phyloP scores from a whole-genome alignment of 2,888 invertebrate species.

The Aspidiotus destructor region DNA sequence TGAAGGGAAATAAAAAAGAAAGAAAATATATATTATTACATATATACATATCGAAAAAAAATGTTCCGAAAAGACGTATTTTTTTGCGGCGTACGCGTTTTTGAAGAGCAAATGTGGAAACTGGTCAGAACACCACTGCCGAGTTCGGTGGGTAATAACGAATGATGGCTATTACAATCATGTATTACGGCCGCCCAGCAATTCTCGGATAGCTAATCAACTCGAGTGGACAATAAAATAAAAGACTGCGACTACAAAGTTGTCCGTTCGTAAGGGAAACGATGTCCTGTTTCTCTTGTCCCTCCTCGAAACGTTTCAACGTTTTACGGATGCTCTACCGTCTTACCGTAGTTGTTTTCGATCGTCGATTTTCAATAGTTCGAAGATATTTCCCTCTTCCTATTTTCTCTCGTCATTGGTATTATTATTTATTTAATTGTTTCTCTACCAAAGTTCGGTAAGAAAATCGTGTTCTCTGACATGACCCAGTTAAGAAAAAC shows the following conservation, averaged over 20 bases:
- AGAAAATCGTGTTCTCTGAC: no score
- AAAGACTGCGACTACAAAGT: slow-evolving; percentile 27
- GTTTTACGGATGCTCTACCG: no score
- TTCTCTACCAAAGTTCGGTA: no score
- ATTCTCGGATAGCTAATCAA: slow-evolving; percentile 29
- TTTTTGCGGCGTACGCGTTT: background rate
- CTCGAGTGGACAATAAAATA: slow-evolving; percentile 33
- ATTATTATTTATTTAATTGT: no score
- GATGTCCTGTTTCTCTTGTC: slow-evolving; percentile 6
- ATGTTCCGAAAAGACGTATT: slow-evolving; percentile 19
- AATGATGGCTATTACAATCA: slow-evolving; percentile 32
- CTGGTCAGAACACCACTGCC: slow-evolving; percentile 1
- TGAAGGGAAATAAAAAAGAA: slow-evolving; percentile 4
- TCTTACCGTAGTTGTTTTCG: no score
- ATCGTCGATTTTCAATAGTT: no score
- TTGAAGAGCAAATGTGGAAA: slow-evolving; percentile 1
- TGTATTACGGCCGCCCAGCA: slow-evolving; percentile 26
- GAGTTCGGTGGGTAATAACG: slow-evolving; percentile 30
- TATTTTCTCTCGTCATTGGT: no score
- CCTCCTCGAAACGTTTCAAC: background rate
- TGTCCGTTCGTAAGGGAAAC: slow-evolving; percentile 15
- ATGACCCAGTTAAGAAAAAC: no score
- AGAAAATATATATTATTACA: slow-evolving; percentile 8
- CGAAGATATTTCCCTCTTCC: no score
- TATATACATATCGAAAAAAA: slow-evolving; percentile 8